These are phyloP conservation scores for Psephotus haematonotus DNA, from an alignment of 2,113 vertebrate genomes.

Conservation along the genomic window DNA sequence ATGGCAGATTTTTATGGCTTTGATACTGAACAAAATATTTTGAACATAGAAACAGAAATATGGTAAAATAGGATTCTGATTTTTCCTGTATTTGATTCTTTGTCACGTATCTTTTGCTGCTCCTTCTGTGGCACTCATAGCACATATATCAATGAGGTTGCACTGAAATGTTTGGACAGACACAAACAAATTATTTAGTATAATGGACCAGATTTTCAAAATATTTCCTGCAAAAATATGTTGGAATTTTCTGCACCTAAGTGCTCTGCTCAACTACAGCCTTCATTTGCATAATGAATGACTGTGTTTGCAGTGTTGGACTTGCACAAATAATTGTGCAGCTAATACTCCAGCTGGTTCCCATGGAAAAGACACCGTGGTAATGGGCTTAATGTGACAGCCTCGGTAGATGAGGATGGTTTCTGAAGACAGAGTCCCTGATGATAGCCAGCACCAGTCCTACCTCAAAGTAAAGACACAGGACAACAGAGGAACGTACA, in stretches of 20 bases:
- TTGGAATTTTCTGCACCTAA: neutral
- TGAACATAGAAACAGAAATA: neutral
- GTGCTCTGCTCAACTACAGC: neutral
- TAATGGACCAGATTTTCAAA: neutral
- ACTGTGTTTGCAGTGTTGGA: neutral
- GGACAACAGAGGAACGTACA: rapidly evolving
- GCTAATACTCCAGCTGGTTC: neutral
- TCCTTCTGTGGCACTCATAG: neutral
- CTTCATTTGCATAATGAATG: neutral
- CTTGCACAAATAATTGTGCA: neutral
- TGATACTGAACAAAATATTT: neutral
- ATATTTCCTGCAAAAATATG: neutral
- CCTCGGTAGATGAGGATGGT: neutral
- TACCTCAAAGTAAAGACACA: neutral
- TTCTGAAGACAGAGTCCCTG: neutral
- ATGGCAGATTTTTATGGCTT: neutral
- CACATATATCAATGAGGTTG: rapidly evolving
- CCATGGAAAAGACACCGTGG: neutral
- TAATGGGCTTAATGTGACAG: rapidly evolving
- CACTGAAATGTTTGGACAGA: neutral
- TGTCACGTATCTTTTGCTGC: neutral
- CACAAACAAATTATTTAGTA: neutral
- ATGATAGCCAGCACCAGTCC: neutral
- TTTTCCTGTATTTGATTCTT: neutral
- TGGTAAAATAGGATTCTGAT: neutral